These are phyloP conservation scores for Diglossa cyanea DNA, from an alignment of 2,797 vertebrate species.

Conservation along the genomic window DNA sequence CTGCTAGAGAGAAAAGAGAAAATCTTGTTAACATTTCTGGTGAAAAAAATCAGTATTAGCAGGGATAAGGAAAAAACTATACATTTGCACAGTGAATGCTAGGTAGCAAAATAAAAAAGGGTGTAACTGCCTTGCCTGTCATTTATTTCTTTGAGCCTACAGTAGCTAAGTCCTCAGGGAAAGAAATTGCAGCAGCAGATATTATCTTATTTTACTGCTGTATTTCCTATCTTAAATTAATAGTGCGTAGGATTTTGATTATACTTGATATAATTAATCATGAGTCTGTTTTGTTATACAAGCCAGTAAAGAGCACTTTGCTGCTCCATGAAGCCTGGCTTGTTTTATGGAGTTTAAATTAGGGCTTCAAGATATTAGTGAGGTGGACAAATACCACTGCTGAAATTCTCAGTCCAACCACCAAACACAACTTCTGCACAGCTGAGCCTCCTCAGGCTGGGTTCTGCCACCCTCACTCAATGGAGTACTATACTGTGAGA, in stretches of 20 bases:
- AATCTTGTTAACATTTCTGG: neutral
- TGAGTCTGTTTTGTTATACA: neutral
- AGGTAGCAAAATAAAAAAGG: neutral
- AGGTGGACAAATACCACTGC: neutral
- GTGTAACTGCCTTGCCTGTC: neutral
- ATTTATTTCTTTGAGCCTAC: neutral
- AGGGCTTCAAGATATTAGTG: neutral
- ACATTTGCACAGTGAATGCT: neutral
- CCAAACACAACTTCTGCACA: neutral
- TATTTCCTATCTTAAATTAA: slow-evolving; percentile 24
- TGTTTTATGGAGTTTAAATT: neutral
- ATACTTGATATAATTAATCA: neutral
- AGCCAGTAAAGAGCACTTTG: neutral
- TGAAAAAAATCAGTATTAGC: neutral
- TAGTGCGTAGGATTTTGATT: neutral
- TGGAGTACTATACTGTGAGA: neutral
- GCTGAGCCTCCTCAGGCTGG: neutral
- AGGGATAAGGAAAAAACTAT: neutral
- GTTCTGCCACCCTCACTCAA: neutral
- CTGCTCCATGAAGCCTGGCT: neutral
- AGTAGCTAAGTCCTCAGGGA: neutral
- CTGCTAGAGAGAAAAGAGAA: neutral
- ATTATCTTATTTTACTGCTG: neutral
- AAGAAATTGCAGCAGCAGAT: slow-evolving; percentile 3
- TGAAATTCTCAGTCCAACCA: neutral